Evolutionary conservation across 2,797 vertebrate genomes (phyloP).

Genomic region (Miichthys miiuy): DNA sequence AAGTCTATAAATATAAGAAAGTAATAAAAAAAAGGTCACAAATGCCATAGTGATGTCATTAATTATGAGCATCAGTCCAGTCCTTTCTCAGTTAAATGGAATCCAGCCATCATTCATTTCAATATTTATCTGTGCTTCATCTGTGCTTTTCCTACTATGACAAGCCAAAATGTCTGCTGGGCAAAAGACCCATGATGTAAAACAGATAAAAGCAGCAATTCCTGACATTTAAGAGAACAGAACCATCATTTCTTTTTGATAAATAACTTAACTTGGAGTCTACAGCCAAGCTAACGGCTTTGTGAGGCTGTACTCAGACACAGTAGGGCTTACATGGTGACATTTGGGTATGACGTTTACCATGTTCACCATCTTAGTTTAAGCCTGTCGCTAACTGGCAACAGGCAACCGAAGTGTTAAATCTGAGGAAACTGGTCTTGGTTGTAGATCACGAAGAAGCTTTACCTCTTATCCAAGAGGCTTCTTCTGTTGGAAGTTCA

Average conservation of each 20-base stretch:
- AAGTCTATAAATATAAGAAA: not conserved
- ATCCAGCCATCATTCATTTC: not conserved
- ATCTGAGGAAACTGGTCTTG: too few species aligned
- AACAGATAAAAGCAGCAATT: constrained; percentile 1
- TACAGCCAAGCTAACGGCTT: not conserved
- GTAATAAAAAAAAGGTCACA: not conserved
- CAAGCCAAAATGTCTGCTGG: not conserved
- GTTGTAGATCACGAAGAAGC: too few species aligned
- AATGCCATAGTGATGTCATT: too few species aligned
- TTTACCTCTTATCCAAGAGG: too few species aligned
- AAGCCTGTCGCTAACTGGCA: not conserved
- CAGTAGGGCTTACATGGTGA: not conserved
- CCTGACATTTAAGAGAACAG: not conserved
- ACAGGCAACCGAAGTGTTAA: too few species aligned
- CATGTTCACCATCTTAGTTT: not conserved
- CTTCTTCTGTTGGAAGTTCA: too few species aligned
- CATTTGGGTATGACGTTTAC: not conserved
- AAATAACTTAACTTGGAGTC: not conserved
- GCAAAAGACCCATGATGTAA: not conserved
- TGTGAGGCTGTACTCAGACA: not conserved
- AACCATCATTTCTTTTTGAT: not conserved
- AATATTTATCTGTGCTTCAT: not conserved
- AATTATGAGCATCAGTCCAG: too few species aligned
- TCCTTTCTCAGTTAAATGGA: too few species aligned
- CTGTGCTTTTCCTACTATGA: not conserved